Evolutionary conservation across 2,113 vertebrate species (phyloP), one percentile per base, ranked within the genome.

Genomic region (Apus apus): DNA sequence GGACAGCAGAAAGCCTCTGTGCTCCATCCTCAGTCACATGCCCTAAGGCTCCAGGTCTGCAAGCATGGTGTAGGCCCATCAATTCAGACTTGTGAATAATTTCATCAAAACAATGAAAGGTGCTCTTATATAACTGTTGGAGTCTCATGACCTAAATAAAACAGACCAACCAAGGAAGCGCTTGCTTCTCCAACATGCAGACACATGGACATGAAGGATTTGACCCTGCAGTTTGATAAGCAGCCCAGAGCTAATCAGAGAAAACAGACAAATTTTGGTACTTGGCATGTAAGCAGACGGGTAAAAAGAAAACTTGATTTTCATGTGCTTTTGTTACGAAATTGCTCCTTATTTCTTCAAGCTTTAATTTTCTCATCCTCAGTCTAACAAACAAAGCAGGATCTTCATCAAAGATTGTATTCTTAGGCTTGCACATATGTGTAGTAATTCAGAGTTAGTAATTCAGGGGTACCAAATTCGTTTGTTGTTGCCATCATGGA

Each of bases 341-440:
- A 82, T 79, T 76, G 14, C 6, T 87, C 13, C 23, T 87, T 87
- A 57, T 80, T 93, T 94, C 58, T 93, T 14, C 34, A 53, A n/a
- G 25, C 34, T 91, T 93, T 73, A 88, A 50, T 70, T 48, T 25
- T 57, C 27, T 87, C 36, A 57, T 75, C 10, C 1, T 66, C n/a
- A 22, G n/a, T 50, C n/a, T 85, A 76, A 89, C 40, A 74, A 87
- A 78, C 15, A 22, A 88, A 58, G 32, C 53, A 15, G 45, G 84
- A 62, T 79, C n/a, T 17, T 72, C 50, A 70, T 36, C 38, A 85
- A 87, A 72, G 58, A 43, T 9, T 23, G 11, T 54, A 25, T 83
- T 68, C 40, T 79, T 50, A 73, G 70, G 22, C 46, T 62, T 76
- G 16, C n/a, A 29, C 3, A 0, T 45, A 46, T 26, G 21, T 54